These are phyloP conservation scores for Congeria kusceri DNA, from an alignment of 2,888 invertebrate species.

Conservation along the genomic window DNA sequence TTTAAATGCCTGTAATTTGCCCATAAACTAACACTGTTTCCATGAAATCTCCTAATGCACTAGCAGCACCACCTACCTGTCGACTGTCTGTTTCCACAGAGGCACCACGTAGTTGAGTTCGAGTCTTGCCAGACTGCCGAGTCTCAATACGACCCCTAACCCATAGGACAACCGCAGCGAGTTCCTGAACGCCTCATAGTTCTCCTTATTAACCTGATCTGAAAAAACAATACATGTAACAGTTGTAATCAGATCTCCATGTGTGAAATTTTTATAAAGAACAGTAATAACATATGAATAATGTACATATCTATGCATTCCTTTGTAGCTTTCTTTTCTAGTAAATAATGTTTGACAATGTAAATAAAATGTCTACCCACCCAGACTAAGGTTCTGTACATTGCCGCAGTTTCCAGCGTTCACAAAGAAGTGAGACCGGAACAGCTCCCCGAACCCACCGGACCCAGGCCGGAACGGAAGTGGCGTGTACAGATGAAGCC, in stretches of 20 bases:
- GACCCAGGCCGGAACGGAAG: slow-evolving; percentile 94
- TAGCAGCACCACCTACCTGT: slow-evolving; percentile 85
- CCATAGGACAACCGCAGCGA: slow-evolving; percentile 91
- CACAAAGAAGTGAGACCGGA: slow-evolving; percentile 95
- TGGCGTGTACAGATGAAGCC: slow-evolving; percentile 94
- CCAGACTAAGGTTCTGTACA: slow-evolving; percentile 80
- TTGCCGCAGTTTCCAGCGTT: slow-evolving; percentile 94
- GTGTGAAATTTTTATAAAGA: no score
- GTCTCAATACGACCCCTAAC: slow-evolving; percentile 92
- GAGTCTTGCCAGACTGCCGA: slow-evolving; percentile 94
- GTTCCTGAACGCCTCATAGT: slow-evolving; percentile 78
- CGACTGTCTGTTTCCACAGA: slow-evolving; percentile 88
- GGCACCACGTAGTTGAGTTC: slow-evolving; percentile 98
- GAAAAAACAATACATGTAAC: slow-evolving; percentile 39
- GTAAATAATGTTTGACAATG: no score
- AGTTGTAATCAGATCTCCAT: no score
- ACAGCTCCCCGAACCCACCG: slow-evolving; percentile 92
- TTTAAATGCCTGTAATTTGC: no score
- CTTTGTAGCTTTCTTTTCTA: no score
- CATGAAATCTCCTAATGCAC: no score
- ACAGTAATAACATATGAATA: no score
- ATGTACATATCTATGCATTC: no score
- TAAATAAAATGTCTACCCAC: slow-evolving; percentile 29
- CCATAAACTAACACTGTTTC: no score
- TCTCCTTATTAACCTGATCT: slow-evolving; percentile 74